Conservation (phyloP, 2,113 vertebrate genomes). For the Lanius collurio region DNA sequence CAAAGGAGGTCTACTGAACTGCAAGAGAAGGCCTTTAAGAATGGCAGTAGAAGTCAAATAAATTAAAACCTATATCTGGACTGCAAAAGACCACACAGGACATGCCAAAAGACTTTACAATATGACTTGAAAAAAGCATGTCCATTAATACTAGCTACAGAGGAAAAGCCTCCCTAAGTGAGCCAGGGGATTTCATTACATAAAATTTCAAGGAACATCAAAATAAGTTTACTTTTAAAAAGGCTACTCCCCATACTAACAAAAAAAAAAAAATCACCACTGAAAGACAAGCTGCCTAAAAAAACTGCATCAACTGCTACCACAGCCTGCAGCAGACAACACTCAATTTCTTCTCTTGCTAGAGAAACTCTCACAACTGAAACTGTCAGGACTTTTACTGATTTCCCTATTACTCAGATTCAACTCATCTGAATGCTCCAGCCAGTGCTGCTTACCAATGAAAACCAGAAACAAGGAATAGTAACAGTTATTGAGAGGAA, state of each 20-base stretch:
- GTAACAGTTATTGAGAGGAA: not conserved
- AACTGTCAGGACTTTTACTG: not conserved
- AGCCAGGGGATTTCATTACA: not conserved
- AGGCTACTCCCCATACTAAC: not conserved
- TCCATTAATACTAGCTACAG: not conserved
- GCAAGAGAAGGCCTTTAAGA: not conserved
- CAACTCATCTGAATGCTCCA: not conserved
- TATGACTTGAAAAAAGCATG: not conserved
- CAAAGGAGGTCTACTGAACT: not conserved
- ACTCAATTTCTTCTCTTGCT: not conserved
- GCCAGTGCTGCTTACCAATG: not conserved
- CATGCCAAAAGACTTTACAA: not conserved
- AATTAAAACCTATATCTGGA: not conserved
- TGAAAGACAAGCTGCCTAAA: not conserved
- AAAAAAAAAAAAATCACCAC: not conserved
- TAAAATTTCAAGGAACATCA: not conserved
- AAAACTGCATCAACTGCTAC: not conserved
- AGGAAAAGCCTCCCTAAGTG: not conserved
- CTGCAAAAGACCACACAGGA: not conserved
- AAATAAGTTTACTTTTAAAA: not conserved
- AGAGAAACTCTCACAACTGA: not conserved
- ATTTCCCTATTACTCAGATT: not conserved
- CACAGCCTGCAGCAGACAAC: not conserved
- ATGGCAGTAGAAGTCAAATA: not conserved
- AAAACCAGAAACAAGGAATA: not conserved